Base-by-base conservation (phyloP, 2,888 invertebrate species). In the Griposia aprilina region DNA sequence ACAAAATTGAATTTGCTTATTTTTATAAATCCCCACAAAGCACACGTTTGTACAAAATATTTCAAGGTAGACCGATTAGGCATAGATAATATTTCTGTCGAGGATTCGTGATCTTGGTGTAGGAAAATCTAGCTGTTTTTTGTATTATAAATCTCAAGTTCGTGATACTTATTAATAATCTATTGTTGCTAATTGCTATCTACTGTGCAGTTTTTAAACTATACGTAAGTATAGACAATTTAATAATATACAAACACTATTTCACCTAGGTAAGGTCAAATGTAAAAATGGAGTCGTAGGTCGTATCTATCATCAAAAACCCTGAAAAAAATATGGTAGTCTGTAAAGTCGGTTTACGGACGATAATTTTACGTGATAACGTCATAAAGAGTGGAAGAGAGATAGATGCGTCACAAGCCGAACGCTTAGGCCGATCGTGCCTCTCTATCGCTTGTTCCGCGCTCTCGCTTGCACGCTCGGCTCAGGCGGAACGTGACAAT, bases 41-140 rank as follows among this genome's bases (percentile, higher is more conserved):
- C 30, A 26, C 45, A 48, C 48, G 55, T 55, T 7, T 15, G 11
- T 13, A 76, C 41, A 26, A 77, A 79, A 52, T 59, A 59, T 30
- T 66, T 79, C 30, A 36, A 36, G 30, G n/a, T n/a, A n/a, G n/a
- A n/a, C n/a, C n/a, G n/a, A n/a, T n/a, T n/a, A n/a, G n/a, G n/a
- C n/a, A n/a, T n/a, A n/a, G n/a, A n/a, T n/a, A n/a, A n/a, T n/a
- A 50, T 26, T 36, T 74, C 41, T 79, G 36, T 30, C 7, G 45
- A n/a, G 36, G 77, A 77, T 81, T 83, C 81, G 67, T 80, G 72
- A 84, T 55, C 17, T 11, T 23, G 15, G 1, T 57, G 52, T 15
- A 50, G 45, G 66, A 68, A 80, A 71, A 80, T 57, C 13, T 26
- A 55, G 50, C 20, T 62, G 41, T 50, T 80, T n/a, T 84, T 41